A percentile compares a stretch with the other conserved stretches of the same genome.
Evolutionary conservation across 2,797 vertebrate genomes (phyloP).

Genomic region (Telmatherina bonti): DNA sequence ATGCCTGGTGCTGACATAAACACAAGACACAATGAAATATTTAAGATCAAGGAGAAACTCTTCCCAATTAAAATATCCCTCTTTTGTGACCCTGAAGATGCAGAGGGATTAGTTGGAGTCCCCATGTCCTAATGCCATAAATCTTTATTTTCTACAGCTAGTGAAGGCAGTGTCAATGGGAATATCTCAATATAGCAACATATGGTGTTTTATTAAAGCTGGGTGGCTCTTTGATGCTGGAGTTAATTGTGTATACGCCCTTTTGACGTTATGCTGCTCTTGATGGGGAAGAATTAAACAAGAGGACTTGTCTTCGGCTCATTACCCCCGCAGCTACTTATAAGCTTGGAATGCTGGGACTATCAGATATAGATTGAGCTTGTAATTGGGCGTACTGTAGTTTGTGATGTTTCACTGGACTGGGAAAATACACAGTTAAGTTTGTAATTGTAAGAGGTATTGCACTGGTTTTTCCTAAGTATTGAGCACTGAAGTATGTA

Average conservation of each 20-base stretch:
- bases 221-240: slow-evolving; percentile 21
- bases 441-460: not conserved
- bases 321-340: slow-evolving; percentile 19
- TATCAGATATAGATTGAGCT: slow-evolving; percentile 1
- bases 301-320: slow-evolving; percentile 24
- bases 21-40: slow-evolving; percentile 67
- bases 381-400: not conserved
- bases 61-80: slow-evolving; percentile 64
- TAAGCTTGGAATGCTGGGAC: not conserved
- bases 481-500: not conserved
- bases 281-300: slow-evolving; percentile 35
- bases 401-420: not conserved
- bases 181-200: slow-evolving; percentile 26
- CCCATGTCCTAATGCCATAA: slow-evolving; percentile 20
- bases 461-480: not conserved
- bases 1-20: slow-evolving; percentile 53
- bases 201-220: slow-evolving; percentile 17
- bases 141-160: slow-evolving; percentile 21
- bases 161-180: not conserved
- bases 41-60: slow-evolving; percentile 69
- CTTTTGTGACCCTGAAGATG: slow-evolving; percentile 62
- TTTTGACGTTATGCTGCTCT: slow-evolving; percentile 30
- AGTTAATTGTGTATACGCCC: slow-evolving; percentile 31
- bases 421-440: not conserved
- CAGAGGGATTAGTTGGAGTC: slow-evolving; percentile 54